phyloP scores from a whole-genome alignment of 1,140 invertebrate genomes.

The Oscheius sp. region DNA sequence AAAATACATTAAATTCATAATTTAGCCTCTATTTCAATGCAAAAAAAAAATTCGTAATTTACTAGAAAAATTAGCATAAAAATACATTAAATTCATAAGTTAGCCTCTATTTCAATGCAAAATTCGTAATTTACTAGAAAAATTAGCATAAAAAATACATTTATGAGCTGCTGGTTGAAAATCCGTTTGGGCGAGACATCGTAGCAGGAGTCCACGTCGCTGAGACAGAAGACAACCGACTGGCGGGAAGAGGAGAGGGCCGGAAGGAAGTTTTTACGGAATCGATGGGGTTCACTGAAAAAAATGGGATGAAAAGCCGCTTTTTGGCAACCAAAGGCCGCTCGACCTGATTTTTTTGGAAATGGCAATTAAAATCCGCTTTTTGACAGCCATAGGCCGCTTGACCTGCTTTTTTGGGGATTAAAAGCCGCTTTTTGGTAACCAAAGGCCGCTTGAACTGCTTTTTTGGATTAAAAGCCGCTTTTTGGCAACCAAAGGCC shows the following conservation, averaged over 20 bases:
- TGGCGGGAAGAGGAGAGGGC: background rate
- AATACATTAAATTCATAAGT: too few relatives aligned
- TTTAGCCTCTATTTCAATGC: too few relatives aligned
- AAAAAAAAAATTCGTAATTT: too few relatives aligned
- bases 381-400: background rate
- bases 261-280: background rate
- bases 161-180: background rate
- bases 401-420: too few relatives aligned
- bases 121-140: too few relatives aligned
- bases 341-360: too few relatives aligned
- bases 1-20: too few relatives aligned
- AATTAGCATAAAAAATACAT: background rate
- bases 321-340: background rate
- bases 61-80: too few relatives aligned
- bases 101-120: too few relatives aligned
- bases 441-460: background rate
- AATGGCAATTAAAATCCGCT: too few relatives aligned
- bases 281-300: background rate
- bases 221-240: background rate
- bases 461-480: too few relatives aligned
- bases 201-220: background rate
- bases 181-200: background rate
- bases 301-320: too few relatives aligned
- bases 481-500: background rate
- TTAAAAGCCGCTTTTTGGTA: background rate